Evolutionary conservation across 1,140 invertebrate species (phyloP), one percentile per base, ranked within the genome.

Genomic region (Lordiphosa collinella): DNA sequence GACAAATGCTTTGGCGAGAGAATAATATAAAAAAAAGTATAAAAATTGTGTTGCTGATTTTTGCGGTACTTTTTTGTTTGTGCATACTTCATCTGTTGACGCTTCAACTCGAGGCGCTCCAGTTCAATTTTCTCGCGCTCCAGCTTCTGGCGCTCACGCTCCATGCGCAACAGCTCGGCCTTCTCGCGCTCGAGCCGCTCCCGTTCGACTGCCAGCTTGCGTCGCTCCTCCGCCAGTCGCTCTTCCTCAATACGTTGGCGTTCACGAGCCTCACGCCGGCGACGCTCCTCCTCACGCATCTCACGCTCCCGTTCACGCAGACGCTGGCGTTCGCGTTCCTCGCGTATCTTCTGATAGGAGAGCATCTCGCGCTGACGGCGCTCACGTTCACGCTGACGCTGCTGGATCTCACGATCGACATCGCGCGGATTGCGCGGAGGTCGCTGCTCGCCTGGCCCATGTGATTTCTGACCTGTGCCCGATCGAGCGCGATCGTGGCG

Each of bases 91-190:
- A 94, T 90, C 71, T 95, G 93, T 68, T 94, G 93, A 35, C 95
- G 91, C 84, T 96, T 94, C 34, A 96, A 85, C 79, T 97, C 95
- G 61, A 96, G 91, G 68, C 94, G 92, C 71, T 97, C 96, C 43
- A 94, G 90, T 79, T 96, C 95, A 14, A 97, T 89, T 80, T 95
- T 94, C 70, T 96, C 95, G 11, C 95, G 90, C 88, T 97, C 96
- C 37, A 95, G 75, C 56, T 93, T 92, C 80, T 96, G 94, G 31
- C 94, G 90, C 85, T 96, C 95, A 3, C 95, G 91, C 88, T 97
- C 95, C 44, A 96, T 84, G 40, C 94, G 92, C 44, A 96, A 86
- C 9, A 96, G 88, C 85, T 97, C 95, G 29, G 94, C 93, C 79
- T 94, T 94, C 76, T 96, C 95, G 11, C 94, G 91, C 76, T 95